Base-by-base conservation (phyloP, 2,113 vertebrate species). In the Periophthalmodon schlosseri region DNA sequence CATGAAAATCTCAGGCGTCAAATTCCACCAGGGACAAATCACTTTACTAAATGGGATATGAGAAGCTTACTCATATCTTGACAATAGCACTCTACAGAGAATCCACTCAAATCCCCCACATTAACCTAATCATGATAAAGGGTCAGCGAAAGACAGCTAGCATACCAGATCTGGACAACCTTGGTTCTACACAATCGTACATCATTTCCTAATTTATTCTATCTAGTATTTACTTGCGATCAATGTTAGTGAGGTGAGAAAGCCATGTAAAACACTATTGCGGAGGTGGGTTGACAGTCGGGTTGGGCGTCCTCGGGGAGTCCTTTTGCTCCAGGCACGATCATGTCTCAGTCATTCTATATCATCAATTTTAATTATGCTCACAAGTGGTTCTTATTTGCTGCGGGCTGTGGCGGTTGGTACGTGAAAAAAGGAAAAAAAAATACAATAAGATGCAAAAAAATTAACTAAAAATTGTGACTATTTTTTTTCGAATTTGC, bases 311-410 rank as follows among this genome's bases (percentile, higher is more conserved):
- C 89, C 89, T 90, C 54, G 49, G 63, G 63, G 84, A 89, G 86
- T 88, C 74, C 74, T 86, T 82, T 90, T 73, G 89, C 90, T 88
- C 78, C 71, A 81, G 86, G 89, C 90, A 83, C 69, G 83, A 86
- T 87, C 91, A 85, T 89, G 90, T 91, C 85, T 84, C 80, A 90
- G 83, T 89, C 90, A 90, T 92, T 91, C 82, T 91, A 86, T 86
- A 90, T 90, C 87, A 91, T 91, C 91, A 90, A 91, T 93, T 93
- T 92, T 91, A 91, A 93, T 93, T 91, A 92, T 85, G 74, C 86
- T 88, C 90, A 88, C 86, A 90, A 89, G 86, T 82, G 83, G 77
- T 90, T 60, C 84, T 9, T 80, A 77, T 88, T 74, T 76, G 89
- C 91, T 90, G 44, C 77, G 52, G 91, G 91, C 87, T 68, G 73